These are phyloP conservation scores for Arnoldichthys spilopterus DNA, from an alignment of 2,797 vertebrate species.

Conservation along the genomic window DNA sequence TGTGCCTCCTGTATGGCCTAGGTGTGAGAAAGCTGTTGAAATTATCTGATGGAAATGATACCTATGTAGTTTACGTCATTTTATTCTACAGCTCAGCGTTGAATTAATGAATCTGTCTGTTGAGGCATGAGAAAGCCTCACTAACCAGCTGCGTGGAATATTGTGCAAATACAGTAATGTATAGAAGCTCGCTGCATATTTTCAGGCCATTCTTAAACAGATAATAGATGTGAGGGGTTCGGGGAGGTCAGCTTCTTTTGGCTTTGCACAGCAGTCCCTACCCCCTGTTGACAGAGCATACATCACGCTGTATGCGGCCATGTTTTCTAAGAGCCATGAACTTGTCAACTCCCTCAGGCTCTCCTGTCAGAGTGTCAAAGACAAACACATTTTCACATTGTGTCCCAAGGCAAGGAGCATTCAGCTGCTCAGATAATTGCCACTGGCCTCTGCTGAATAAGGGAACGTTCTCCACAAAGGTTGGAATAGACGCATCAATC, in stretches of 20 bases:
- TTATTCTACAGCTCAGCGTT: neutral
- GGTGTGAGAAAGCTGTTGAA: conserved; percentile 6
- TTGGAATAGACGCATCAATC: conserved; percentile 26
- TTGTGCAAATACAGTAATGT: conserved; percentile 18
- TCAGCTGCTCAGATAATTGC: conserved; percentile 32
- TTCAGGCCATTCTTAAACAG: conserved; percentile 3
- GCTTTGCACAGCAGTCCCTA: conserved; percentile 17
- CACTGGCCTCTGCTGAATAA: conserved; percentile 37
- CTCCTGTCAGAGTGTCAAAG: conserved; percentile 61
- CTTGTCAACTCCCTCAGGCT: conserved; percentile 68
- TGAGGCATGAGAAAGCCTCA: conserved; percentile 13
- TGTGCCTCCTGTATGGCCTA: neutral
- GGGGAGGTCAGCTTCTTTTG: conserved; percentile 63
- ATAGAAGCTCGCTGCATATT: conserved; percentile 6
- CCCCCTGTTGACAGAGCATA: conserved; percentile 60
- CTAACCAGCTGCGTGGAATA: conserved; percentile 15
- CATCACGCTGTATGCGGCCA: conserved; percentile 69
- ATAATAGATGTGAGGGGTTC: neutral
- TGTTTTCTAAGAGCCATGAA: conserved; percentile 71
- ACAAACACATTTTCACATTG: conserved; percentile 62
- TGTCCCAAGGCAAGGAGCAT: conserved; percentile 15
- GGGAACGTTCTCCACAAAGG: conserved; percentile 12
- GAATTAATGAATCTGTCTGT: conserved; percentile 7
- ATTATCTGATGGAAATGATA: no score
- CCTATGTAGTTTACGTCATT: no score